Conservation (phyloP, 2,797 vertebrate species). For the Steatocranus sp. region DNA sequence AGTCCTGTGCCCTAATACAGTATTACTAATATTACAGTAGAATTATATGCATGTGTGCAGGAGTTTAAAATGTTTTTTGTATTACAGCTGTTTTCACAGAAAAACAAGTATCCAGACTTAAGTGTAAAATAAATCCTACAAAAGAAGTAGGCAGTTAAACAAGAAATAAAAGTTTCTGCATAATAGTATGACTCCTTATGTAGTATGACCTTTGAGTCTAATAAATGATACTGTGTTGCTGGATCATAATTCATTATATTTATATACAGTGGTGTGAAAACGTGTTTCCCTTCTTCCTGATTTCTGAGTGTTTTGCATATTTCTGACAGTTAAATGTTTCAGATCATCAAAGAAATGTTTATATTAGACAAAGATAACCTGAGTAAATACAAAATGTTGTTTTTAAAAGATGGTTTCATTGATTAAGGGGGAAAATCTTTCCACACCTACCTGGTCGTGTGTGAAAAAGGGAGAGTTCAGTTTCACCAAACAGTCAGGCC, state of each 20-base stretch:
- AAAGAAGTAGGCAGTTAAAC: rapidly evolving
- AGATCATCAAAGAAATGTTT: background rate
- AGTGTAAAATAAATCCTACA: background rate
- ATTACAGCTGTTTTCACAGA: background rate
- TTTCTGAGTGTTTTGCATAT: background rate
- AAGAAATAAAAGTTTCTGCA: background rate
- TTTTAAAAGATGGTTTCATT: background rate
- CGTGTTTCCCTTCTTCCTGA: background rate
- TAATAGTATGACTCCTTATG: background rate
- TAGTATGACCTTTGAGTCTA: rapidly evolving
- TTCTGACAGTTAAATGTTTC: background rate
- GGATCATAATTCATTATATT: background rate
- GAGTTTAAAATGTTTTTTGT: background rate
- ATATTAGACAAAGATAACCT: background rate
- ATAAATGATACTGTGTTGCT: rapidly evolving
- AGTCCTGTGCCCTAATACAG: background rate
- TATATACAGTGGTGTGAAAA: background rate
- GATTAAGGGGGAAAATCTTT: rapidly evolving
- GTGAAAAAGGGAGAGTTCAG: background rate
- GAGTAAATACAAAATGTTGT: background rate
- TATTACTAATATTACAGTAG: background rate
- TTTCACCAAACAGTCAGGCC: background rate
- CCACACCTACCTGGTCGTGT: background rate
- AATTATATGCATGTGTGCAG: background rate
- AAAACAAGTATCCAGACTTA: background rate